Conservation (phyloP, 2,113 vertebrate genomes). For the Plectropomus leopardus region DNA sequence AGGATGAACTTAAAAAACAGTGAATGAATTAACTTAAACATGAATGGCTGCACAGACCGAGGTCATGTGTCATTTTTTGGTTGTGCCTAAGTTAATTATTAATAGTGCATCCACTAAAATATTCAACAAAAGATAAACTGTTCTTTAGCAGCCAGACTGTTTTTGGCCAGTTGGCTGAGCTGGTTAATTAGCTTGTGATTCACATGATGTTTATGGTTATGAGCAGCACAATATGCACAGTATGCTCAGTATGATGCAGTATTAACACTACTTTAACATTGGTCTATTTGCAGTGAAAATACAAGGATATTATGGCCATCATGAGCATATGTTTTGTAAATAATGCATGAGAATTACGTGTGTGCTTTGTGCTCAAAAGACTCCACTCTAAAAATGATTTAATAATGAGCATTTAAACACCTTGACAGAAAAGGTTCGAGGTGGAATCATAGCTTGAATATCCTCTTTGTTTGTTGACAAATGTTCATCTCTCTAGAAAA, state of each 20-base stretch:
- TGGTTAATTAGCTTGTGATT: conserved; percentile 8
- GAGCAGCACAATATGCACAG: neutral
- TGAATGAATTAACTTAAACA: neutral
- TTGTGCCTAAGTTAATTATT: conserved; percentile 22
- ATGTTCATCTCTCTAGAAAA: neutral
- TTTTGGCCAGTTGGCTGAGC: neutral
- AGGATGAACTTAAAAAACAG: neutral
- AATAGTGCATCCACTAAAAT: conserved; percentile 18
- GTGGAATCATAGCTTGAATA: neutral
- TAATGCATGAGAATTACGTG: neutral
- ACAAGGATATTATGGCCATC: neutral
- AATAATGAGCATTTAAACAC: neutral
- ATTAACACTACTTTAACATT: neutral
- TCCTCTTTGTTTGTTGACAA: conserved; percentile 1
- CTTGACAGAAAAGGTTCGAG: neutral
- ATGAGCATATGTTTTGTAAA: conserved; percentile 31
- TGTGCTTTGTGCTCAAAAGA: neutral
- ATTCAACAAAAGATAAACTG: conserved; percentile 12
- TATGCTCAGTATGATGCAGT: neutral
- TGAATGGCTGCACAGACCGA: neutral
- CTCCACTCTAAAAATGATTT: neutral
- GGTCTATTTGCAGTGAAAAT: conserved; percentile 34
- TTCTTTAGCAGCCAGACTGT: neutral
- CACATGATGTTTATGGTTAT: conserved; percentile 23
- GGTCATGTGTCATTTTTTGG: neutral